A percentile compares a stretch with the other conserved stretches of the same genome.
Conservation (phyloP, 2,888 invertebrate genomes). For the Bhutanitis thaidina region DNA sequence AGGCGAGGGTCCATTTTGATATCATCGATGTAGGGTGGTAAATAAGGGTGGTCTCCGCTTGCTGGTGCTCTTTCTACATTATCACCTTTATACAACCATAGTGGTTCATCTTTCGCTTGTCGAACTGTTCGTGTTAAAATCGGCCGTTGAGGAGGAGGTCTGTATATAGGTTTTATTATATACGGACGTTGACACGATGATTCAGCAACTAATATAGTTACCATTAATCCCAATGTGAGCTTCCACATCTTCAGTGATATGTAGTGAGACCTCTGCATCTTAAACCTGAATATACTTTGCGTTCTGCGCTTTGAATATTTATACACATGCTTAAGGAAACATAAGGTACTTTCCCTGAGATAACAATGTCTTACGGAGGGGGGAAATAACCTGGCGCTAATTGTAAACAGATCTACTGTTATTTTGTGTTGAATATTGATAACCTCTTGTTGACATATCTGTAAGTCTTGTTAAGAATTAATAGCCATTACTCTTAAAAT, state of each 20-base stretch:
- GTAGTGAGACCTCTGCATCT: constrained; percentile 16
- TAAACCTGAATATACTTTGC: background rate
- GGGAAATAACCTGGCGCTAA: background rate
- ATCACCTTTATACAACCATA: constrained; percentile 31
- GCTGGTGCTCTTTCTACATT: constrained; percentile 31
- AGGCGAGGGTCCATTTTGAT: constrained; percentile 33
- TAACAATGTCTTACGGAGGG: background rate
- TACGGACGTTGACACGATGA: constrained; percentile 26
- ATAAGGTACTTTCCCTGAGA: background rate
- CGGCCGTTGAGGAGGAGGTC: constrained; percentile 27
- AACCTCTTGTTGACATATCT: too few species aligned
- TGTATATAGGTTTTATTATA: constrained; percentile 33
- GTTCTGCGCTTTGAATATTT: background rate
- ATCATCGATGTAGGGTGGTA: constrained; percentile 36
- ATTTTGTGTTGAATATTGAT: too few species aligned
- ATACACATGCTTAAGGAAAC: background rate
- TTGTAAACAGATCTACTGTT: too few species aligned
- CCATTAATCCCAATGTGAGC: constrained; percentile 21
- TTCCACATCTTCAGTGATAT: constrained; percentile 19
- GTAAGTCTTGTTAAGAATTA: too few species aligned
- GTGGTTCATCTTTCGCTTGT: constrained; percentile 28
- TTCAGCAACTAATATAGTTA: constrained; percentile 30
- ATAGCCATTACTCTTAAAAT: too few species aligned
- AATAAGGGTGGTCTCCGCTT: constrained; percentile 30
- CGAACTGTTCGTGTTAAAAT: constrained; percentile 31